Percentiles rank a stretch among this genome's conserved stretches.
phyloP scores from a whole-genome alignment of 2,888 invertebrate species.

The Cerastoderma edule region DNA sequence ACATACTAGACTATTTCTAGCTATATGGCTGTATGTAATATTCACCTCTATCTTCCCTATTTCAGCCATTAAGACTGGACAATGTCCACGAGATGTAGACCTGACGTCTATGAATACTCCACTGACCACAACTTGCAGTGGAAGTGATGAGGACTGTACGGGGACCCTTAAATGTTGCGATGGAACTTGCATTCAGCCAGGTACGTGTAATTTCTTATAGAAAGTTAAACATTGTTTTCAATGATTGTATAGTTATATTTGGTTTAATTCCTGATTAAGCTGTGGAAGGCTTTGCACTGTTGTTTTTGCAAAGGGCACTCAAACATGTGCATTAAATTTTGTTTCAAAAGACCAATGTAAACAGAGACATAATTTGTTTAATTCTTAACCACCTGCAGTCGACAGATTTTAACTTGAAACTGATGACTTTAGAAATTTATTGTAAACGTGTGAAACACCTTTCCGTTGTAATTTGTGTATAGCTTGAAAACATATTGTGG shows the following conservation, averaged over 20 bases:
- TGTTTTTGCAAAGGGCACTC: neutral
- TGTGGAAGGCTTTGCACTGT: neutral
- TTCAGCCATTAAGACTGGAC: constrained; percentile 22
- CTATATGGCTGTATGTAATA: neutral
- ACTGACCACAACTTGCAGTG: constrained; percentile 1
- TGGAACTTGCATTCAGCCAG: constrained; percentile 10
- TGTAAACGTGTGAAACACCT: too few relatives aligned
- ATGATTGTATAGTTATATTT: neutral
- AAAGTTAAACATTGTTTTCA: neutral
- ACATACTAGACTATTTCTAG: too few relatives aligned
- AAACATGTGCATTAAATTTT: too few relatives aligned
- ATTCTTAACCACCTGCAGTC: too few relatives aligned
- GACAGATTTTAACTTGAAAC: too few relatives aligned
- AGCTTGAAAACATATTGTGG: too few relatives aligned
- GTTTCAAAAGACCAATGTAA: too few relatives aligned
- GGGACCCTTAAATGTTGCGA: constrained; percentile 30
- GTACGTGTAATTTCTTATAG: constrained; percentile 6
- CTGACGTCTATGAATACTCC: constrained; percentile 11
- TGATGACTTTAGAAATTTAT: too few relatives aligned
- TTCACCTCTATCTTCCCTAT: neutral
- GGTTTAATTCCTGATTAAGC: neutral
- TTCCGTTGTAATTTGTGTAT: too few relatives aligned
- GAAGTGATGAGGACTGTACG: constrained; percentile 13
- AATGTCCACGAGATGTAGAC: constrained; percentile 21
- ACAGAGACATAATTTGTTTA: too few relatives aligned